Base-by-base conservation (phyloP, 2,797 vertebrate genomes). In the Margarornis squamiger region DNA sequence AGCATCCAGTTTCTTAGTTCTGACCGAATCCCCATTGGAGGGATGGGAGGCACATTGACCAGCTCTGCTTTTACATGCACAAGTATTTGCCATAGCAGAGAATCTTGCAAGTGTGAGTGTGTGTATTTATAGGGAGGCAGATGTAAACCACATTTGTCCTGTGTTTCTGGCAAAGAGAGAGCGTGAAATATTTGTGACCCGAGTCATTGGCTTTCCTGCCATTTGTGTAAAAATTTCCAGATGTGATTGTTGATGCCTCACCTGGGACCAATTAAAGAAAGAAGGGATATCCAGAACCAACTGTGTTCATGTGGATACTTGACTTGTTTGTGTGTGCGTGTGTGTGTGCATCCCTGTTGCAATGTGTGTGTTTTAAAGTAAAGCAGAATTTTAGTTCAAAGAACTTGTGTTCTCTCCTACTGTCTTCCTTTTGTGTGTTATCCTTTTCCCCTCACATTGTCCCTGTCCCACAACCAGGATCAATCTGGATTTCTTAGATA, bases 111-210 rank as follows among this genome's bases (percentile, higher is more conserved):
- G 51, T 88, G 71, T 85, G 65, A 83, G 92, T 65, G 74, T 77
- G 73, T 92, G 74, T 94, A 96, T 95, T 96, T 95, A 93, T 92
- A 52, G 92, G 92, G 86, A 95, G 93, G 80, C 97, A 97, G 97
- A 97, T 97, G 97, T 94, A 95, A 96, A 97, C 90, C 97, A 97
- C 95, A 96, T 97, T 97, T 97, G 96, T 96, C 95, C 95, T 38
- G 84, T 92, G 82, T 96, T 97, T 96, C 96, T 97, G 97, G 97
- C 96, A 96, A 93, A 96, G 74, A 90, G 71, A 82, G 95, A 96
- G 97, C 96, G 94, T 96, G 97, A 97, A 97, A 97, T 97, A 97
- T 95, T 96, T 97, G 97, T 97, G 97, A 97, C 95, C 95, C 92
- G 70, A 96, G 95, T 96, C 95, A 96, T 96, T 96, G 88, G 95